Evolutionary conservation across 2,113 vertebrate genomes (phyloP).

Genomic region (Cisticola juncidis): DNA sequence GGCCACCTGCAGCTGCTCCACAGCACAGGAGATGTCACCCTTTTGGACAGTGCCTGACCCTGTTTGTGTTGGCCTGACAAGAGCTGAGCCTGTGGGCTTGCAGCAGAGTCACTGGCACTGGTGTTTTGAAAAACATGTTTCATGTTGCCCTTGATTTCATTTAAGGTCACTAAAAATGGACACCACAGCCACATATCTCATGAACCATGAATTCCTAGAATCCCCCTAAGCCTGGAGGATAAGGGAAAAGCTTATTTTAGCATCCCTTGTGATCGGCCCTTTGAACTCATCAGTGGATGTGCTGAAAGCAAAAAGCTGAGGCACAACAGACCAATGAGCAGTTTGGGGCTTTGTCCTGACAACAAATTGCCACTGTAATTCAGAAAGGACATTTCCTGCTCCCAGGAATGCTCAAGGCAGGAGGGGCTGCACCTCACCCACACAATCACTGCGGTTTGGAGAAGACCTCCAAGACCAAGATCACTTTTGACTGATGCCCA

Average conservation of each 20-base stretch:
- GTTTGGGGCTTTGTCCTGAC: background rate
- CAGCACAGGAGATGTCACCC: background rate
- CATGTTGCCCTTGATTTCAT: slow-evolving; percentile 35
- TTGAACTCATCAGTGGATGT: background rate
- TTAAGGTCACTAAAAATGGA: slow-evolving; percentile 49
- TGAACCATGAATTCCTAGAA: slow-evolving; percentile 37
- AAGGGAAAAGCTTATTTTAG: slow-evolving; percentile 49
- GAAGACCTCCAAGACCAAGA: background rate
- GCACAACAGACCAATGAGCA: background rate
- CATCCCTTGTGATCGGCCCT: slow-evolving; percentile 19
- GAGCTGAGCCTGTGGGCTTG: background rate
- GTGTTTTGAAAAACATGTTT: slow-evolving; percentile 6
- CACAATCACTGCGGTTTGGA: background rate
- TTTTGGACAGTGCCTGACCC: background rate
- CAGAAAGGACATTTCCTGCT: background rate
- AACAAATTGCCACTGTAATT: background rate
- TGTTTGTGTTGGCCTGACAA: background rate
- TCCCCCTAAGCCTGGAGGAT: slow-evolving; percentile 35
- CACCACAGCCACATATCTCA: background rate
- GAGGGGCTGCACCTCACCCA: background rate
- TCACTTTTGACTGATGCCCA: background rate
- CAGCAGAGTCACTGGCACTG: background rate
- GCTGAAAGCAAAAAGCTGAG: background rate
- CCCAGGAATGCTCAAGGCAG: background rate
- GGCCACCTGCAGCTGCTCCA: background rate